phyloP scores from a whole-genome alignment of 2,888 invertebrate genomes.

The Diarsia mendica region DNA sequence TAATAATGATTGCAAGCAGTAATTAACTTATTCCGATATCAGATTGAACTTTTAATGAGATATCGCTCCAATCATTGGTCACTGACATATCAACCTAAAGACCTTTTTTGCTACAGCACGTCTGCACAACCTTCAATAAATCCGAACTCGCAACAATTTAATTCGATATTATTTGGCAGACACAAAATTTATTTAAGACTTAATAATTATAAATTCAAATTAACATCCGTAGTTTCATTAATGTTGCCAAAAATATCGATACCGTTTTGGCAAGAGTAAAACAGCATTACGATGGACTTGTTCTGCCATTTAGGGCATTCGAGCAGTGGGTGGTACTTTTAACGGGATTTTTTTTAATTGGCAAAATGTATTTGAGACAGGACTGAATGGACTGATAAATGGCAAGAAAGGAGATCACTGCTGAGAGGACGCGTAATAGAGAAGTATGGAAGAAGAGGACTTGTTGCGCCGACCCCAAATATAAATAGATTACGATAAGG shows the following conservation, averaged over 20 bases:
- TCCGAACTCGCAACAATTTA: not conserved
- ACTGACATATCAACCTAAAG: constrained; percentile 27
- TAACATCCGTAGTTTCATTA: constrained; percentile 24
- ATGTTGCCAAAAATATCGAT: constrained; percentile 40
- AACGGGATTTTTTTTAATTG: constrained; percentile 26
- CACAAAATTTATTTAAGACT: constrained; percentile 1
- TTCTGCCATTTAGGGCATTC: not conserved
- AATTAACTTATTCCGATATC: constrained; percentile 1
- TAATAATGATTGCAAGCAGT: constrained; percentile 9
- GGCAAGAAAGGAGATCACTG: no score
- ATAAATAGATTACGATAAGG: no score
- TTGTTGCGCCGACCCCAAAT: no score
- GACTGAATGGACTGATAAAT: no score
- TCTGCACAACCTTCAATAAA: not conserved
- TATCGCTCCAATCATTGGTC: constrained; percentile 20
- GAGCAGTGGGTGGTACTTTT: constrained; percentile 8
- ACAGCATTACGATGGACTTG: constrained; percentile 7
- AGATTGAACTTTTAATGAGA: constrained; percentile 5
- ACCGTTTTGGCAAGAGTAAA: constrained; percentile 29
- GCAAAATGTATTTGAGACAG: not conserved
- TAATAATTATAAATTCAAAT: constrained; percentile 37
- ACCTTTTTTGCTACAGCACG: not conserved
- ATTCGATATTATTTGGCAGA: constrained; percentile 18
- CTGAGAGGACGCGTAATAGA: no score
- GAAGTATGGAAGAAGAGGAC: no score